phyloP scores from a whole-genome alignment of 2,888 invertebrate species.

The Lumbricus terrestris region DNA sequence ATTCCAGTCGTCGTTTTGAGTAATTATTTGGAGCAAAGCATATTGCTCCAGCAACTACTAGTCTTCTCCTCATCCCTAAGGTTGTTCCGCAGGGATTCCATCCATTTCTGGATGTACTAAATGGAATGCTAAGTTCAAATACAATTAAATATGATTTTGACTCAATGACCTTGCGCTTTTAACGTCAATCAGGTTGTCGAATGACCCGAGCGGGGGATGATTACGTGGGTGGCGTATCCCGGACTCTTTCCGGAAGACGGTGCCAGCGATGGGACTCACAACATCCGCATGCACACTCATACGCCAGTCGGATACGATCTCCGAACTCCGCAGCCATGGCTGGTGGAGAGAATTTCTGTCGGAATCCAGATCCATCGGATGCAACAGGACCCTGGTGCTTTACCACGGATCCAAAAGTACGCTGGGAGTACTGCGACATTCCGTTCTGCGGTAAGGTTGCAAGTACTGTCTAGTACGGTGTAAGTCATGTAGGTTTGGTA shows the following conservation, averaged over 20 bases:
- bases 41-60: too few species aligned
- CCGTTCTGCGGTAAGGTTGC: not conserved
- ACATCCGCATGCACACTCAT: constrained; percentile 9
- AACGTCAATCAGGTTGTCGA: constrained; percentile 17
- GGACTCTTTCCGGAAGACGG: constrained; percentile 19
- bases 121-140: too few species aligned
- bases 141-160: not conserved
- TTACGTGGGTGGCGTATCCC: constrained; percentile 21
- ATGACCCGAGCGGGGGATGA: constrained; percentile 17
- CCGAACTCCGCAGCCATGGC: not conserved
- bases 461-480: too few species aligned
- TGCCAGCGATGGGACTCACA: constrained; percentile 22
- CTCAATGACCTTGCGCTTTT: not conserved
- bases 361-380: constrained; percentile 29
- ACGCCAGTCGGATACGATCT: not conserved
- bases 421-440: constrained; percentile 27
- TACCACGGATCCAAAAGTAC: constrained; percentile 4
- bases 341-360: constrained; percentile 20
- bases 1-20: too few species aligned
- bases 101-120: too few species aligned
- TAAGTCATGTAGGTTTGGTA: too few species aligned
- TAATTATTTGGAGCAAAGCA: too few species aligned
- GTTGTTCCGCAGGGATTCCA: too few species aligned
- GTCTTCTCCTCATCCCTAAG: too few species aligned
- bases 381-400: constrained; percentile 26